Evolutionary conservation across 2,888 invertebrate species (phyloP), one percentile per base, ranked within the genome.

Genomic region (Apamea anceps): DNA sequence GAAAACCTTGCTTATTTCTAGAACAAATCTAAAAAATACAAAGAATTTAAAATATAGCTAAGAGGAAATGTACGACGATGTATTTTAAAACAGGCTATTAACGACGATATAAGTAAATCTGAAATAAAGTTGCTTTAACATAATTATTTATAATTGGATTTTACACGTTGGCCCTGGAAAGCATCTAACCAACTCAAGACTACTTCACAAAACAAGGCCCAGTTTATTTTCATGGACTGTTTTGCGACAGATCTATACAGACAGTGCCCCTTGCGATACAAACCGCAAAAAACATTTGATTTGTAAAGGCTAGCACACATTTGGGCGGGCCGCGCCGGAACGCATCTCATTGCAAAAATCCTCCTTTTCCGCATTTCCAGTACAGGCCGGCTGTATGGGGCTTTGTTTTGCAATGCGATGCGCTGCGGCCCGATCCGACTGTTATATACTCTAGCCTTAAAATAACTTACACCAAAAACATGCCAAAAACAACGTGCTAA

Each of bases 1-100:
- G 15, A 81, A 72, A 62, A 63, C 48, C 48, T 62, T 45, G 51
- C 42, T 48, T 67, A 62, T 62, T n/a, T 37, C 60, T 66, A 80
- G 28, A 18, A 66, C 7, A 48, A 25, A 57, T 25, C 12, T 32
- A 32, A 48, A 62, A 77, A 51, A n/a, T 37, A 25, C 4, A 51
- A 51, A 15, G 7, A 32, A 32, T 25, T 51, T 13, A 28, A 63
- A 51, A 81, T 37, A 25, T 72, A 25, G 13, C 18, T 48, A 42
- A 10, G 6, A 4, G 21, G 48, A 37, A 63, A 25, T n/a, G 28
- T 32, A 72, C 32, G 32, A 32, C 32, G 21, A 42, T 25, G 42
- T 51, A 63, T 63, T 32, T 78, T 66, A 57, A 78, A 32, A 65
- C 37, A 37, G 18, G 37, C 45, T 57, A 37, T 25, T n/a, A 65